Evolutionary conservation across 2,888 invertebrate species (phyloP), one percentile per base, ranked within the genome.

Genomic region (Drosophila cognata): DNA sequence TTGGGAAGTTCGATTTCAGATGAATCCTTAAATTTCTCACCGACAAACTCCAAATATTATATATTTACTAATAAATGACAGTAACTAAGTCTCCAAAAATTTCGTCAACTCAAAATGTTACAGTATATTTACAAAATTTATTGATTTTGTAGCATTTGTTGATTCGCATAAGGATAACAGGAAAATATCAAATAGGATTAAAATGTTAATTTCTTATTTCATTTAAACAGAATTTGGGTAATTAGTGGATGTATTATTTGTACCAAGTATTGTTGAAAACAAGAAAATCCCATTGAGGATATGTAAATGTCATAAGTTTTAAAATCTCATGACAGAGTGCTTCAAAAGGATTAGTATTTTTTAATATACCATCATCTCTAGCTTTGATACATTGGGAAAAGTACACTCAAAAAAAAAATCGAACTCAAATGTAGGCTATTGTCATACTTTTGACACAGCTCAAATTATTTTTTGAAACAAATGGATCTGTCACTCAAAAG

Each of bases 31-130:
- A 4, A 1, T 41, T 38, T 41, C 8, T n/a, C n/a, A 38, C n/a
- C n/a, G 0, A 4, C n/a, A n/a, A n/a, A 41, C n/a, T n/a, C 1
- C 2, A 18, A 8, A 1, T 29, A 2, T 3, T 7, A 1, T 38
- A 1, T 3, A 8, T 18, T 31, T 38, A 38, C 18, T 18, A 8
- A 38, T 38, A n/a, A 10, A 10, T 41, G n/a, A 1, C 2, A 4
- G 10, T 4, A n/a, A 41, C 4, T 21, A 10, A 33, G 11, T 21
- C 41, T 41, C n/a, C 5, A 2, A 21, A 21, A 21, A n/a, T 11
- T 35, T 0, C 5, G 5, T 36, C 16, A 36, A 16, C 36, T 36
- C 16, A 36, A 36, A 5, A 2, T 35, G 5, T 21, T 5, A 0
- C 18, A 7, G 6, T 0, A 36, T 36, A 16, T 2, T 6, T 36